Conservation (phyloP, 1,140 invertebrate genomes). For the Brachionus rotundiformis region DNA sequence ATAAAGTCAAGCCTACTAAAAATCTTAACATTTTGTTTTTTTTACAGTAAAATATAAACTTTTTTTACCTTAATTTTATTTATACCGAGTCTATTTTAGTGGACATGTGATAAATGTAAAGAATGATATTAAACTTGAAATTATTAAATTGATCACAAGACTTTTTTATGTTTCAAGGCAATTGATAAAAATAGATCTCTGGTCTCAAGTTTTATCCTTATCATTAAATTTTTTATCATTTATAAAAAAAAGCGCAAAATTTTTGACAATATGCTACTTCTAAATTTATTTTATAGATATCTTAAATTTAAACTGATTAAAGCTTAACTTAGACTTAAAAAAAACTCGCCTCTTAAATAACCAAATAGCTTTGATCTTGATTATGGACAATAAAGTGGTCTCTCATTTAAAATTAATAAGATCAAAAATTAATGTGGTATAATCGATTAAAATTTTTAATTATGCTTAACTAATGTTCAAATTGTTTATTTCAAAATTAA, state of each 20-base stretch:
- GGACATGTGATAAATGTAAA: constrained; percentile 36
- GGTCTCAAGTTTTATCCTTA: background rate
- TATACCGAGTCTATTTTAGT: constrained; percentile 5
- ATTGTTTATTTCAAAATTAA: background rate
- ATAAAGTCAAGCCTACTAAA: background rate
- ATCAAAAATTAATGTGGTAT: background rate
- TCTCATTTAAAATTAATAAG: background rate
- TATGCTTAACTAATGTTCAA: background rate
- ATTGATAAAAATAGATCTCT: background rate
- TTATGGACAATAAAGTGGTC: background rate
- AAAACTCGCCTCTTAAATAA: background rate
- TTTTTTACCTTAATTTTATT: background rate
- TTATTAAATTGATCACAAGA: constrained; percentile 23
- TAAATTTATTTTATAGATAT: background rate
- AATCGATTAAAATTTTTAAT: background rate
- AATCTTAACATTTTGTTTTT: background rate
- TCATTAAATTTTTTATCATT: background rate
- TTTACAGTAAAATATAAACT: background rate
- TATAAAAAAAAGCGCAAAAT: background rate
- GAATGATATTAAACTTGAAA: background rate
- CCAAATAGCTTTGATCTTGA: background rate
- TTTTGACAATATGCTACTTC: background rate
- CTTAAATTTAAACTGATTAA: background rate
- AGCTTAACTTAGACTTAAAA: background rate
- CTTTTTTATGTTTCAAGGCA: background rate